A percentile compares a stretch with the other conserved stretches of the same genome.
These are phyloP conservation scores for Collichthys lucidus DNA, from an alignment of 2,113 vertebrate species.

Conservation along the genomic window DNA sequence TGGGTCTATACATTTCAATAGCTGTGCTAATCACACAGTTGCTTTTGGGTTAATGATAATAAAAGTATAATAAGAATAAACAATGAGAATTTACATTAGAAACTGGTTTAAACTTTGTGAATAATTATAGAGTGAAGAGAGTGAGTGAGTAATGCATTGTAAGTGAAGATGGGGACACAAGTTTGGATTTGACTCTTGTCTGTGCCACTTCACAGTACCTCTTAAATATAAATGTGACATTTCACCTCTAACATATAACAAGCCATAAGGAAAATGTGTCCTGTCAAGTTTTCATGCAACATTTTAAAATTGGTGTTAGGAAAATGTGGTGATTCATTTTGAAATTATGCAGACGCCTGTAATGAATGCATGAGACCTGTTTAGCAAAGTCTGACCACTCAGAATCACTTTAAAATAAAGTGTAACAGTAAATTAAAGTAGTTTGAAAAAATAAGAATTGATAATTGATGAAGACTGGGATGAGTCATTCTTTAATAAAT, in stretches of 20 bases:
- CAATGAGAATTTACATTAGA: background rate
- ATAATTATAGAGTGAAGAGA: background rate
- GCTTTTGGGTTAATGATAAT: too few relatives aligned
- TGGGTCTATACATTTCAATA: background rate
- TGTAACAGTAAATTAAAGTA: too few relatives aligned
- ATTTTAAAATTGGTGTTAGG: background rate
- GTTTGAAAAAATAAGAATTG: too few relatives aligned
- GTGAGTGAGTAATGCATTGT: background rate
- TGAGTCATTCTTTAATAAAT: too few relatives aligned
- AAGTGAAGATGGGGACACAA: background rate
- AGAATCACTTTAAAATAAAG: too few relatives aligned
- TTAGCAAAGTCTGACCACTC: background rate
- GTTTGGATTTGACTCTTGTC: background rate
- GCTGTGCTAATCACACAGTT: background rate
- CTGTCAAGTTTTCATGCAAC: background rate
- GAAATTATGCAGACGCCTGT: background rate
- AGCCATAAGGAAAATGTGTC: background rate
- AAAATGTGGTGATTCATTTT: background rate
- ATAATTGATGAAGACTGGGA: too few relatives aligned
- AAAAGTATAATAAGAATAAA: too few relatives aligned
- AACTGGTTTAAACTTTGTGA: background rate
- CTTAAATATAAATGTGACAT: too few relatives aligned
- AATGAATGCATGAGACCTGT: background rate
- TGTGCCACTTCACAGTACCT: background rate
- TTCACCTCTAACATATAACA: too few relatives aligned